These are phyloP conservation scores for Callinectes sapidus DNA, from an alignment of 2,888 invertebrate species.

Conservation along the genomic window DNA sequence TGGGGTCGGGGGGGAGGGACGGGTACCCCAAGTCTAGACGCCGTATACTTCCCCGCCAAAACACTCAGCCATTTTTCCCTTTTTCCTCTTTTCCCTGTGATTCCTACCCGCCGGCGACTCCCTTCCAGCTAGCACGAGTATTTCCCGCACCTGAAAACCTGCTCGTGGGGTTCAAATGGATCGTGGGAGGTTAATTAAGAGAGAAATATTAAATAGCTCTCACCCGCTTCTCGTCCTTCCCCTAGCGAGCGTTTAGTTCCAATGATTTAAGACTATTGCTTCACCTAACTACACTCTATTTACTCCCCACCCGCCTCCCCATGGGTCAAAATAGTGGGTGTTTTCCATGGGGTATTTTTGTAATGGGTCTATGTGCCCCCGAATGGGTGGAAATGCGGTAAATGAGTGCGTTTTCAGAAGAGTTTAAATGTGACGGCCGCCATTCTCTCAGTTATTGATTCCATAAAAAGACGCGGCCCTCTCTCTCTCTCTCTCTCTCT, in stretches of 20 bases:
- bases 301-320: background rate
- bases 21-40: constrained; percentile 22
- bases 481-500: constrained; percentile 56
- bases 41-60: constrained; percentile 35
- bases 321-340: too few species aligned
- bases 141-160: constrained; percentile 43
- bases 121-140: background rate
- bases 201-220: constrained; percentile 66
- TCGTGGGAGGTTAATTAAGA: constrained; percentile 53
- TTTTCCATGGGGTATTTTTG: too few species aligned
- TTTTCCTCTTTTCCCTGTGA: background rate
- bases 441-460: constrained; percentile 73
- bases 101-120: background rate
- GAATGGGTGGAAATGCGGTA: background rate
- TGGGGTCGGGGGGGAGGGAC: background rate
- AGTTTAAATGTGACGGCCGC: constrained; percentile 58
- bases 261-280: constrained; percentile 62
- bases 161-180: background rate
- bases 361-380: too few species aligned
- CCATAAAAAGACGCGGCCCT: constrained; percentile 73
- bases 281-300: background rate
- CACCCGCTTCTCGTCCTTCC: constrained; percentile 70
- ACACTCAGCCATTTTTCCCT: background rate
- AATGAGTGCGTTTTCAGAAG: constrained; percentile 53
- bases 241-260: constrained; percentile 71